phyloP scores from a whole-genome alignment of 2,797 vertebrate genomes.

The Pempheris klunzingeri region DNA sequence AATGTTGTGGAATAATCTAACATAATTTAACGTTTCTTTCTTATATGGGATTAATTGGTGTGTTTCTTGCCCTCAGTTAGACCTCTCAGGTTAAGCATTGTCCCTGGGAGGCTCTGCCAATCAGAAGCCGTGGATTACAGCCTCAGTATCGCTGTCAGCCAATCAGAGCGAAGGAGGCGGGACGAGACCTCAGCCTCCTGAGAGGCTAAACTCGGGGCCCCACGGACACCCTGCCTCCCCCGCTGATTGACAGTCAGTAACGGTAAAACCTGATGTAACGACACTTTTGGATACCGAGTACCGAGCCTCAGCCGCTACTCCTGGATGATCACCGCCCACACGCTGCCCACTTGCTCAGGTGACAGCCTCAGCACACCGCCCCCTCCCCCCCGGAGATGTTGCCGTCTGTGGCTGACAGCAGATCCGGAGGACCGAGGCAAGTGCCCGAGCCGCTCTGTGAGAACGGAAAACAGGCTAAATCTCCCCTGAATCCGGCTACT shows the following conservation, averaged over 20 bases:
- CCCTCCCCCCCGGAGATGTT: slow-evolving; percentile 62
- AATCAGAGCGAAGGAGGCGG: slow-evolving; percentile 61
- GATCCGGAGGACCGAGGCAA: slow-evolving; percentile 48
- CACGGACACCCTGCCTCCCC: too few species aligned
- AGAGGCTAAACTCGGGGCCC: not conserved
- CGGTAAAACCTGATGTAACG: not conserved
- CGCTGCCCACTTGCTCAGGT: slow-evolving; percentile 71
- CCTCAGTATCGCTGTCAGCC: not conserved
- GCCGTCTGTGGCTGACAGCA: slow-evolving; percentile 71
- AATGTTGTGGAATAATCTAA: not conserved
- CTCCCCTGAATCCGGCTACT: not conserved
- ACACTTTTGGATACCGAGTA: not conserved
- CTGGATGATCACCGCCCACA: slow-evolving; percentile 49
- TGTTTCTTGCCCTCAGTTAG: not conserved
- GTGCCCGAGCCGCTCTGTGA: slow-evolving; percentile 23
- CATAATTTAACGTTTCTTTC: not conserved
- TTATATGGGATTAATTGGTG: not conserved
- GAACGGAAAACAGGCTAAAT: slow-evolving; percentile 7
- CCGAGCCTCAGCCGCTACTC: not conserved
- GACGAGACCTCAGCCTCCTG: not conserved
- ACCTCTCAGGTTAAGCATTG: slow-evolving; percentile 29
- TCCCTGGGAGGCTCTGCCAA: slow-evolving; percentile 46
- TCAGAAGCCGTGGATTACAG: slow-evolving; percentile 15
- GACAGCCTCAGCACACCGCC: slow-evolving; percentile 58
- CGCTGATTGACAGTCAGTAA: not conserved